A percentile compares a stretch with the other conserved stretches of the same genome.
Evolutionary conservation across 2,113 vertebrate genomes (phyloP).

Genomic region (Hemiprocne comata): DNA sequence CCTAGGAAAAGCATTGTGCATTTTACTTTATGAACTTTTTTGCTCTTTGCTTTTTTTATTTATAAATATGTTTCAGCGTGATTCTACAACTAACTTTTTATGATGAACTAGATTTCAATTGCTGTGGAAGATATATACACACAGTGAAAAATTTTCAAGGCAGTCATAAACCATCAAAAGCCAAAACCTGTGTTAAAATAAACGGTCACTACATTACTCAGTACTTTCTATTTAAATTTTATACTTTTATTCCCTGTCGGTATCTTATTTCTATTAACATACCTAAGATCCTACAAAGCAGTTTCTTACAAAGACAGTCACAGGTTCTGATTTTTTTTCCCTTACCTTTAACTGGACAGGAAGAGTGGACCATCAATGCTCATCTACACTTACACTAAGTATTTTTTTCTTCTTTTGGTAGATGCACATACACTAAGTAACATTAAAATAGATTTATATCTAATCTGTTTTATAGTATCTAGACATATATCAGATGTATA

Average conservation of each 20-base stretch:
- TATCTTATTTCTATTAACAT: neutral
- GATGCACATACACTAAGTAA: neutral
- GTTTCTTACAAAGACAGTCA: neutral
- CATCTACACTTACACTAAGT: neutral
- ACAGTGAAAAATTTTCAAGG: neutral
- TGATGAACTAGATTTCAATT: neutral
- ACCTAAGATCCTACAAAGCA: neutral
- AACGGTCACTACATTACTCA: neutral
- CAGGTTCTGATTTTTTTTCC: neutral
- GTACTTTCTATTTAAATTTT: neutral
- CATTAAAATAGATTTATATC: neutral
- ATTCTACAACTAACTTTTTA: neutral
- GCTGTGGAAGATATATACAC: neutral
- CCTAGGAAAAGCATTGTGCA: neutral
- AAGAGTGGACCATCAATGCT: neutral
- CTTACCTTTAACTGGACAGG: neutral
- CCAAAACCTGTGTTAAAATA: neutral
- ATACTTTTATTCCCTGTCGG: neutral
- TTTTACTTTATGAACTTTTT: neutral
- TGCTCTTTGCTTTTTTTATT: neutral
- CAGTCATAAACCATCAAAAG: neutral
- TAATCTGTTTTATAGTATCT: neutral
- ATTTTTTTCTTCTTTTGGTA: neutral
- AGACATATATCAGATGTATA: fast-evolving
- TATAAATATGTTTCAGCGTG: neutral